Evolutionary conservation across 2,113 vertebrate species (phyloP).

Genomic region (Albula glossodonta): DNA sequence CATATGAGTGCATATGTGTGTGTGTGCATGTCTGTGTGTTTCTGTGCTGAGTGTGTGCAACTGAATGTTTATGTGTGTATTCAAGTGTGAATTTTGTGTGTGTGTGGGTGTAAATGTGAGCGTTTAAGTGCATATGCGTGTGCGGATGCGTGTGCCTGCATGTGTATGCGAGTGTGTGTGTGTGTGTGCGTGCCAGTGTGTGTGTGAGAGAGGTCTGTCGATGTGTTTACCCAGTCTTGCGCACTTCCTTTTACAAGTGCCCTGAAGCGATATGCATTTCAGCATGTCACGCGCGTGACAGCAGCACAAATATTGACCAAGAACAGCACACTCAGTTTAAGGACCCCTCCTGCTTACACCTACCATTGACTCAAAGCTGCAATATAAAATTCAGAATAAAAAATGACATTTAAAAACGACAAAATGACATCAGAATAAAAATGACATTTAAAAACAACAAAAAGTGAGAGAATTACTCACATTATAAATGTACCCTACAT

Average conservation of each 20-base stretch:
- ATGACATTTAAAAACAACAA: too few species aligned
- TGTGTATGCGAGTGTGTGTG: not conserved
- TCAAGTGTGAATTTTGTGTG: too few species aligned
- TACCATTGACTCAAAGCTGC: not conserved
- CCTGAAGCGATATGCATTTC: not conserved
- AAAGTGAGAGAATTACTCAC: too few species aligned
- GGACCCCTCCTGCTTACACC: not conserved
- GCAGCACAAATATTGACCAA: not conserved
- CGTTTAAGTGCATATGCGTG: too few species aligned
- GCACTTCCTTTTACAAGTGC: not conserved
- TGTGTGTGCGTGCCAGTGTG: not conserved
- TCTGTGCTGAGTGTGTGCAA: not conserved
- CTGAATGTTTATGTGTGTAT: too few species aligned
- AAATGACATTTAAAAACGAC: not conserved
- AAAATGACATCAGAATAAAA: too few species aligned
- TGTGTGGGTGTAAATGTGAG: too few species aligned
- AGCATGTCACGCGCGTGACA: not conserved
- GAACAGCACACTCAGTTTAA: too few species aligned
- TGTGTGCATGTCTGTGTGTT: slow-evolving; percentile 8
- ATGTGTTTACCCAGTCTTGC: not conserved
- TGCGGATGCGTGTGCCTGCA: too few species aligned
- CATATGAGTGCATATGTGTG: too few species aligned
- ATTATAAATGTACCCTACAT: too few species aligned
- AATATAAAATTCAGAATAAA: not conserved
- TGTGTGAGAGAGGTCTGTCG: not conserved